phyloP scores from a whole-genome alignment of 2,113 vertebrate species.

The Boulengeromyrus knoepffleri region DNA sequence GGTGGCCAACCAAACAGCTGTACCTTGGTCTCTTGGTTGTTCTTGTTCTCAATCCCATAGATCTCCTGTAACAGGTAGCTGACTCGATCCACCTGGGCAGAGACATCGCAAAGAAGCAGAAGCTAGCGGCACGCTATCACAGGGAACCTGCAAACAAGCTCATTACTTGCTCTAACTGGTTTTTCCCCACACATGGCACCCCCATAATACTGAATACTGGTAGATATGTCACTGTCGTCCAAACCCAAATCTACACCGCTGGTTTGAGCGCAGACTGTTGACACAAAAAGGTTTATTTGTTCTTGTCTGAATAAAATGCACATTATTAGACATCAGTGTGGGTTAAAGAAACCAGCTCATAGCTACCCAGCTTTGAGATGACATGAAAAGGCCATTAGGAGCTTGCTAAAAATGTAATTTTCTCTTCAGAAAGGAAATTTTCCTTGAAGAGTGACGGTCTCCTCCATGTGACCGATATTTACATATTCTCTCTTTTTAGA shows the following conservation, averaged over 20 bases:
- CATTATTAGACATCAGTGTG: not conserved
- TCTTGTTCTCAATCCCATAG: constrained; percentile 98
- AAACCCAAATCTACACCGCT: not conserved
- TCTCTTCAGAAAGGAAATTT: not conserved
- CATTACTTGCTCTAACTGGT: not conserved
- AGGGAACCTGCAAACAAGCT: not conserved
- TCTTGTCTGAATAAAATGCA: not conserved
- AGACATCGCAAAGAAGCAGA: not conserved
- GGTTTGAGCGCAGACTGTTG: not conserved
- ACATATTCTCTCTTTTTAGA: not conserved
- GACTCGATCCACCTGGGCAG: constrained; percentile 83
- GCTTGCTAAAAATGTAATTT: not conserved
- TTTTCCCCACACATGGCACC: not conserved
- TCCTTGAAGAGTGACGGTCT: not conserved
- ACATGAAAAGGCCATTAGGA: not conserved
- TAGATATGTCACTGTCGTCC: not conserved
- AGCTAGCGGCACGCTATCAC: not conserved
- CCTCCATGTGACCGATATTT: not conserved
- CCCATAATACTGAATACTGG: not conserved
- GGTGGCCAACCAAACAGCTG: not conserved
- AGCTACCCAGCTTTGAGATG: not conserved
- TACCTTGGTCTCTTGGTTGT: constrained; percentile 98
- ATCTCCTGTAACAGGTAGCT: constrained; percentile 98
- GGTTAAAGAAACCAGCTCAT: not conserved
- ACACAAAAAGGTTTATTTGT: not conserved